Conservation (phyloP, 2,888 invertebrate species). For the Cynaeus angustus region DNA sequence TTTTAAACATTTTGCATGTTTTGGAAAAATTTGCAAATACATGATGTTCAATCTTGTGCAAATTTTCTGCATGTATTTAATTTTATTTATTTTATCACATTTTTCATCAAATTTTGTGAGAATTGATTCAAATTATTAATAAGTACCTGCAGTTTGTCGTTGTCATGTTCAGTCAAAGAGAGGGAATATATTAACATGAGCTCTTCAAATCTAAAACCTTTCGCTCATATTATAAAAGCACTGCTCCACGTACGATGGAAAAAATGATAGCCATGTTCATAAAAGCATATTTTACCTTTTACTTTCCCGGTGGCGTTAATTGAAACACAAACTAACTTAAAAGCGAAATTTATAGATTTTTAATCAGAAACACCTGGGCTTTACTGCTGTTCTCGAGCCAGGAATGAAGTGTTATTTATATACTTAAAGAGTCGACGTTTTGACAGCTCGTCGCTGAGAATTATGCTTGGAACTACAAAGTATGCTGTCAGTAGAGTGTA, state of each 20-base stretch:
- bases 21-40: no score
- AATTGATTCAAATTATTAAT: no score
- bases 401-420: slow-evolving; percentile 40
- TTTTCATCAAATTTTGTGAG: no score
- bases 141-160: no score
- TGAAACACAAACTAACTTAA: slow-evolving; percentile 50
- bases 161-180: no score
- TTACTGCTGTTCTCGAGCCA: slow-evolving; percentile 19
- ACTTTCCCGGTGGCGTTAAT: slow-evolving; percentile 42
- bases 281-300: neutral
- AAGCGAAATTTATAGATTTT: slow-evolving; percentile 54
- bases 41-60: no score
- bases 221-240: no score
- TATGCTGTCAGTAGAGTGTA: slow-evolving; percentile 54
- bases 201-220: no score
- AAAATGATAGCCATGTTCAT: neutral
- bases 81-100: no score
- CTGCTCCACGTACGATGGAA: neutral
- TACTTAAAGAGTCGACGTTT: slow-evolving; percentile 52
- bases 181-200: no score
- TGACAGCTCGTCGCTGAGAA: slow-evolving; percentile 54
- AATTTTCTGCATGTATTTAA: no score
- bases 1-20: no score
- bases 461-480: slow-evolving; percentile 53
- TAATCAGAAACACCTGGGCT: slow-evolving; percentile 58